Evolutionary conservation across 2,113 vertebrate species (phyloP).

Genomic region (Eptatretus burgeri): DNA sequence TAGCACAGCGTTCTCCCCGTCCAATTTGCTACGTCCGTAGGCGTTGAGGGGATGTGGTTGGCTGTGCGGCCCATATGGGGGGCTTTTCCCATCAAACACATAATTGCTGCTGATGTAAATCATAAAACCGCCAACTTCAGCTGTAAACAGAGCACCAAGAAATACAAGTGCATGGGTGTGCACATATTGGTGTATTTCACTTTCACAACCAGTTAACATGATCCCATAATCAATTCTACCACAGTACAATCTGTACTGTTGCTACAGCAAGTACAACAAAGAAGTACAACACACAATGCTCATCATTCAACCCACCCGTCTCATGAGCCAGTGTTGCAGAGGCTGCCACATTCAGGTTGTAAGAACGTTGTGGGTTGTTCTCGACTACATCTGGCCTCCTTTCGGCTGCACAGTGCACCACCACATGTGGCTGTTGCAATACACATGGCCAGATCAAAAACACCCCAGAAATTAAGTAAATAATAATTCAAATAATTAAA

Average conservation of each 20-base stretch:
- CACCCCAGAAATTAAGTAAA: too few species aligned
- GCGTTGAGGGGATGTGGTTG: conserved; percentile 47
- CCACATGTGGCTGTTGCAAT: conserved; percentile 42
- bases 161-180: too few species aligned
- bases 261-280: neutral
- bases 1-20: conserved; percentile 50
- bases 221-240: neutral
- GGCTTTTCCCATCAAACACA: conserved; percentile 63
- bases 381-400: conserved; percentile 73
- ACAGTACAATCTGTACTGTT: neutral
- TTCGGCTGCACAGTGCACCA: conserved; percentile 84
- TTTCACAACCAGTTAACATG: too few species aligned
- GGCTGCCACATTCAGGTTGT: conserved; percentile 58
- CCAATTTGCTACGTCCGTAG: conserved; percentile 66
- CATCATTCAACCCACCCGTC: conserved; percentile 25
- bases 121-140: conserved; percentile 32
- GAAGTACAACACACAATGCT: neutral
- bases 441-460: too few species aligned
- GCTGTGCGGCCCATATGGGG: conserved; percentile 65
- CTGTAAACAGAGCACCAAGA: conserved; percentile 13
- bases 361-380: conserved; percentile 39
- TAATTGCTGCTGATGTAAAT: conserved; percentile 86
- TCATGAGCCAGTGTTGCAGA: conserved; percentile 54
- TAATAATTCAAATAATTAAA: too few species aligned
- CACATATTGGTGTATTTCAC: too few species aligned